A percentile compares a stretch with the other conserved stretches of the same genome.
phyloP scores from a whole-genome alignment of 2,113 vertebrate genomes.

The Naja naja region DNA sequence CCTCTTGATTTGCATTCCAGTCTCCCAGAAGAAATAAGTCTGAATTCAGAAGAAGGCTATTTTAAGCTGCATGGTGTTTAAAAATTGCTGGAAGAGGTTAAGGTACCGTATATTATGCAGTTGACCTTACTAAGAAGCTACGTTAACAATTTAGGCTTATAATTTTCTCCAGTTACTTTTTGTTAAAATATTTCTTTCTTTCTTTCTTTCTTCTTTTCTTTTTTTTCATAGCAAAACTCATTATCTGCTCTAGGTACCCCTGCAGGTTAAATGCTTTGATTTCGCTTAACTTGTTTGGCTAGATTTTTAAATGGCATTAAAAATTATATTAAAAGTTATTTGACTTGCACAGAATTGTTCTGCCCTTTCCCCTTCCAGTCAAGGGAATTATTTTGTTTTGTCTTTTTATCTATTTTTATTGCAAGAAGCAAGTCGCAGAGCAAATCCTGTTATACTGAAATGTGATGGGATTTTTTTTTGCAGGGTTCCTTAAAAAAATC shows the following conservation, averaged over 20 bases:
- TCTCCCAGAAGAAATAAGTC: constrained; percentile 69
- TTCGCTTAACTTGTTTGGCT: constrained; percentile 62
- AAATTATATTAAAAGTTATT: constrained; percentile 63
- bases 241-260: constrained; percentile 64
- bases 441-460: not conserved
- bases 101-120: constrained; percentile 58
- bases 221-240: constrained; percentile 61
- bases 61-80: constrained; percentile 70
- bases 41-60: constrained; percentile 69
- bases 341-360: constrained; percentile 48
- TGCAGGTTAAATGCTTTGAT: constrained; percentile 64
- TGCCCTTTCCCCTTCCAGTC: constrained; percentile 43
- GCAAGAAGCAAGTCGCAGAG: not conserved
- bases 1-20: constrained; percentile 72
- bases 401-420: constrained; percentile 24
- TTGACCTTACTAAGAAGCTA: constrained; percentile 70
- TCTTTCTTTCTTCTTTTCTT: not conserved
- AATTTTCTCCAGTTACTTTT: constrained; percentile 66
- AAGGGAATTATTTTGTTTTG: constrained; percentile 39
- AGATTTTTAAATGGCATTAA: constrained; percentile 65
- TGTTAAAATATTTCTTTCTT: constrained; percentile 51
- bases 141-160: constrained; percentile 68
- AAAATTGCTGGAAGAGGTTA: constrained; percentile 68
- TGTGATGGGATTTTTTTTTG: not conserved
- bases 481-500: not conserved